Base-by-base conservation (phyloP, 2,888 invertebrate genomes). In the Ptychoptera contaminata region DNA sequence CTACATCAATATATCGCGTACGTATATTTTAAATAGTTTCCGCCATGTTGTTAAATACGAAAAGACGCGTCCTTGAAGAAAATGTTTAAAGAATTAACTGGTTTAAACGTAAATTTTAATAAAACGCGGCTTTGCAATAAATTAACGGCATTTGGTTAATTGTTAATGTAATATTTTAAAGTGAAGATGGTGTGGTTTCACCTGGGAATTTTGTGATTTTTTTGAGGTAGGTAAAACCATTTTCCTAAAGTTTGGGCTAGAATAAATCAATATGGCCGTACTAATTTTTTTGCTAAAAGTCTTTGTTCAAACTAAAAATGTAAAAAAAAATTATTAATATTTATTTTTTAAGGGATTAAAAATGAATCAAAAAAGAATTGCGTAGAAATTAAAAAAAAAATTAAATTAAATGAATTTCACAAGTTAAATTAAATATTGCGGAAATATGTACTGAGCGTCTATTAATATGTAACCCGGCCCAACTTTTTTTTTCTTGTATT, bases 181-280 rank as follows among this genome's bases (percentile, higher is more conserved):
- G 52, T 55, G 57, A 67, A 69, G 76, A 77, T 77, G 76, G 67
- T 67, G 61, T 57, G 58, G 56, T 62, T 65, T 63, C 66, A 67
- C 65, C 61, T 61, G 64, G 67, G 71, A 73, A 74, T 68, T 71
- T 74, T 69, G 71, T 71, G 75, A 77, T 76, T 74, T 71, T 66
- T 71, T 75, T 75, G 76, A 64, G 64, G 64, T 65, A 61, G 50
- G 76, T 74, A 23, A 23, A 23, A 23, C 23, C 23, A 23, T 23
- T 23, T 23, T 23, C 23, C 23, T 23, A 23, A 23, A 23, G 23
- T 23, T 23, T 23, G 23, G 23, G 23, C 23, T 23, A 23, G 23
- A 23, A 23, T 23, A 23, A 23, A 23, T 23, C 23, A 23, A 23
- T 23, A 23, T 23, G 23, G 23, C 23, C 23, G 23, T 23, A 23